Base-by-base conservation (phyloP, 37 sponge, comb jelly and placozoan genomes). In the Beroe ovata region DNA sequence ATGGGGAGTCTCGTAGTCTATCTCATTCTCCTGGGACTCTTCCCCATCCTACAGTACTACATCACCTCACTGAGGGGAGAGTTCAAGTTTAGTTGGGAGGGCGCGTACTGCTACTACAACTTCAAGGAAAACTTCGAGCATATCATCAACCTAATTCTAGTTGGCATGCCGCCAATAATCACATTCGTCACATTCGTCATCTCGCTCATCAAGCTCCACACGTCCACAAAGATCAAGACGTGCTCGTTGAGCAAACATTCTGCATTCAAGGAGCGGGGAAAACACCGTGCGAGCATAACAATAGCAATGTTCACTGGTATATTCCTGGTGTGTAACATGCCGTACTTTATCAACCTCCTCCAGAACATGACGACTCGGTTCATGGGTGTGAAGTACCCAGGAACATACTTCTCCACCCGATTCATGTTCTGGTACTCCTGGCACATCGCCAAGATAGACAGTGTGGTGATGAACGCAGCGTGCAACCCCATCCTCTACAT, bases 361-460 rank as follows among this genome's bases (percentile, higher is more conserved):
- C 84, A 77, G 36, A 77, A 77, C 84, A 42, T 77, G 84, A 42
- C 84, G 54, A 42, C 84, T 54, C 2, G 28, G 41, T 77, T 42
- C 28, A 33, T 77, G 8, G 84, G 54, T 23, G 54, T 77, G 28
- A 23, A 39, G 54, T 77, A 77, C 84, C 84, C 84, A 0, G 84
- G 84, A 0, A n/a, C 33, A 21, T 77, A 42, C 84, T 77, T 77
- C 84, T 21, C 36, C 33, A 42, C 84, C n/a, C 84, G 54, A 42
- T 77, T 77, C 54, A 77, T 77, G 84, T 77, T 40, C 54, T 77
- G 84, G 84, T 77, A 77, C 84, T 26, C 28, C 54, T 77, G 84
- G 84, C 84, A 77, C 84, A 77, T 77, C 26, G 84, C 84, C 84
- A 77, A 77, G 84, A 42, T 77, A n/a, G 54, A 77, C 36, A 42